Evolutionary conservation across 2,113 vertebrate genomes (phyloP).

Genomic region (Sarotherodon lohbergeri): DNA sequence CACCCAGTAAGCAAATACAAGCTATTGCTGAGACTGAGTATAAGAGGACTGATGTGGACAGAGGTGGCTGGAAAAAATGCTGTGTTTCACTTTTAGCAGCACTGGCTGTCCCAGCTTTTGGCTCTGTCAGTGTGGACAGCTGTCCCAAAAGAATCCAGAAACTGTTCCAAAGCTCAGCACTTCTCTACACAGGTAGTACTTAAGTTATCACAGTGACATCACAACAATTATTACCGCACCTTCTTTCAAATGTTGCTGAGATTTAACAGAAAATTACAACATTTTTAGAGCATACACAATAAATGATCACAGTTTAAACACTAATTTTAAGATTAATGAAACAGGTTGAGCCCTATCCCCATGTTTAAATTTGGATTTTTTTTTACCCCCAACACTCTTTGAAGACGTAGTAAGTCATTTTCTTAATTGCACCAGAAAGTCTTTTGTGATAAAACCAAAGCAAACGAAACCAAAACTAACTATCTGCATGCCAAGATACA

Average conservation of each 20-base stretch:
- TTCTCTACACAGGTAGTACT: neutral
- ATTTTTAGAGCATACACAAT: neutral
- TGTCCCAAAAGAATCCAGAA: neutral
- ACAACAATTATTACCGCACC: neutral
- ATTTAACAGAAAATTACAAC: neutral
- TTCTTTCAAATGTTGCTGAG: neutral
- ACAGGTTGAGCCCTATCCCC: rapidly evolving
- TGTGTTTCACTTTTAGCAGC: neutral
- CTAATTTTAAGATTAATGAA: neutral
- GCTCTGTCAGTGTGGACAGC: neutral
- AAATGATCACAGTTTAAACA: neutral
- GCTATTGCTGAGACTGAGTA: neutral
- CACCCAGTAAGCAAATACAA: neutral
- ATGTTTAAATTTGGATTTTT: neutral
- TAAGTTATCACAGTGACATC: neutral
- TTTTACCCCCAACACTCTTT: neutral
- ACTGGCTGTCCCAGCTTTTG: neutral
- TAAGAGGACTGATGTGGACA: neutral
- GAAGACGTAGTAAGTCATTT: neutral
- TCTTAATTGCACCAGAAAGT: neutral
- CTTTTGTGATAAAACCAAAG: neutral
- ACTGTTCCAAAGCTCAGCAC: neutral
- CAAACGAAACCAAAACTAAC: neutral
- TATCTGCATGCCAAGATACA: neutral
- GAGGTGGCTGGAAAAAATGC: neutral